These are phyloP conservation scores for Caenorhabditis panamensis DNA, from an alignment of 2,888 invertebrate genomes.

Conservation along the genomic window DNA sequence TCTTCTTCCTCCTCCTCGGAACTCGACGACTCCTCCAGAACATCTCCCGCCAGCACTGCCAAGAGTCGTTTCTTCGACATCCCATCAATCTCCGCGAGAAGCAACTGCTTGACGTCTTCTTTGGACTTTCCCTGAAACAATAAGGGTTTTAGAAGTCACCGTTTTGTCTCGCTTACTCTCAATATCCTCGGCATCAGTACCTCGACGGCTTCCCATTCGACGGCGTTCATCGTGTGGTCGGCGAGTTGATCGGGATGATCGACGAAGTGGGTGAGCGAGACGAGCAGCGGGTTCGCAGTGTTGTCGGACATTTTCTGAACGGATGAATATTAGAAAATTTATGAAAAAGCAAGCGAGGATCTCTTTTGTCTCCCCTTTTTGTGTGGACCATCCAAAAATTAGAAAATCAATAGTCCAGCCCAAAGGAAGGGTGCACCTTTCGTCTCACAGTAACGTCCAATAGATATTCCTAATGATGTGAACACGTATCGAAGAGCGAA, in stretches of 20 bases:
- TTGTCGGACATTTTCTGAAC: conserved; percentile 15
- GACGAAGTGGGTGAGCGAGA: conserved; percentile 33
- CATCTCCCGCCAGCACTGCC: conserved; percentile 49
- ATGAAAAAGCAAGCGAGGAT: too few relatives aligned
- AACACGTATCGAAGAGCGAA: too few relatives aligned
- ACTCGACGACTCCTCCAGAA: conserved; percentile 52
- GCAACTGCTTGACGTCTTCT: conserved; percentile 50
- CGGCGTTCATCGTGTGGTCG: conserved; percentile 48
- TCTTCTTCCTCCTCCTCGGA: conserved; percentile 47
- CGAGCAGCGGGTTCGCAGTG: conserved; percentile 14
- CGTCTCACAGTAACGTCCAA: too few relatives aligned
- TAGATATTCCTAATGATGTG: too few relatives aligned
- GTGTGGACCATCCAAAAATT: too few relatives aligned
- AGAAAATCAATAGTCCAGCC: background rate
- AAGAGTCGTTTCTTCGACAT: conserved; percentile 55
- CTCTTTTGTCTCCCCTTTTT: too few relatives aligned
- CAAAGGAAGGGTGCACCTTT: too few relatives aligned
- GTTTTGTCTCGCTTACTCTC: too few relatives aligned
- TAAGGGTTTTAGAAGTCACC: background rate
- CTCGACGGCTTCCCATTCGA: conserved; percentile 50
- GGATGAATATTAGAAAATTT: background rate
- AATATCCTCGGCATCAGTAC: conserved; percentile 51
- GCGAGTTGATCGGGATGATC: conserved; percentile 49
- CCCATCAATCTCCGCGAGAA: conserved; percentile 55
- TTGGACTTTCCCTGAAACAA: conserved; percentile 44